These are phyloP conservation scores for Thunnus thynnus DNA, from an alignment of 2,113 vertebrate genomes.

Conservation along the genomic window DNA sequence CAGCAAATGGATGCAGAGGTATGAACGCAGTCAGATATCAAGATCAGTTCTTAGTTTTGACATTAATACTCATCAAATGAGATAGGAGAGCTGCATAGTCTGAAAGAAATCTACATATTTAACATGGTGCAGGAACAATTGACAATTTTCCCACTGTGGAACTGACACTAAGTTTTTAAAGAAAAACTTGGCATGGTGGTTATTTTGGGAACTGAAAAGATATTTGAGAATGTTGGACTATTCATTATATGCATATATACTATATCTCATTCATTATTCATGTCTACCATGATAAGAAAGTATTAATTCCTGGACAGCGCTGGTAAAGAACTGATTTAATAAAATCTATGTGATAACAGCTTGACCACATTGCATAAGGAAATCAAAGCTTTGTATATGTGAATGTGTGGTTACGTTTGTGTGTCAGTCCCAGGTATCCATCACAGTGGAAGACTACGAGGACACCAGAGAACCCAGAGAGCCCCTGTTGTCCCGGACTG, in stretches of 20 bases:
- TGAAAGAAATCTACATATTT: background rate
- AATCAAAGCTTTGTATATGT: conserved; percentile 19
- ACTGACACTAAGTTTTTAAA: background rate
- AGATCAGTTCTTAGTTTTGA: conserved; percentile 6
- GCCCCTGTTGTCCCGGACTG: conserved; percentile 80
- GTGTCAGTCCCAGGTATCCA: conserved; percentile 88
- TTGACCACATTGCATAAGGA: background rate
- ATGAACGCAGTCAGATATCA: background rate
- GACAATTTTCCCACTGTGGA: background rate
- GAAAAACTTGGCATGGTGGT: background rate
- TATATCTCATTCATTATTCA: conserved; percentile 10
- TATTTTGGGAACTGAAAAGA: background rate
- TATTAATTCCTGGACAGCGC: conserved; percentile 1
- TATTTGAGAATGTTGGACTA: background rate
- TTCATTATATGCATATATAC: conserved; percentile 4
- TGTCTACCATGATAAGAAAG: conserved; percentile 1
- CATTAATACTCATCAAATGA: background rate
- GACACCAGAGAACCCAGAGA: conserved; percentile 87
- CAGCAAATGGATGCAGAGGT: background rate
- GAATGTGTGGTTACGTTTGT: background rate
- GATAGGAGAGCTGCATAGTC: background rate
- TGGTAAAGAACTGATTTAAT: conserved; percentile 21
- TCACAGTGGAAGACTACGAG: conserved; percentile 88
- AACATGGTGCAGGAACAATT: background rate
- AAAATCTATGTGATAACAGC: background rate